Evolutionary conservation across 2,888 invertebrate species (phyloP).

Genomic region (Agrenia bidenticulata): DNA sequence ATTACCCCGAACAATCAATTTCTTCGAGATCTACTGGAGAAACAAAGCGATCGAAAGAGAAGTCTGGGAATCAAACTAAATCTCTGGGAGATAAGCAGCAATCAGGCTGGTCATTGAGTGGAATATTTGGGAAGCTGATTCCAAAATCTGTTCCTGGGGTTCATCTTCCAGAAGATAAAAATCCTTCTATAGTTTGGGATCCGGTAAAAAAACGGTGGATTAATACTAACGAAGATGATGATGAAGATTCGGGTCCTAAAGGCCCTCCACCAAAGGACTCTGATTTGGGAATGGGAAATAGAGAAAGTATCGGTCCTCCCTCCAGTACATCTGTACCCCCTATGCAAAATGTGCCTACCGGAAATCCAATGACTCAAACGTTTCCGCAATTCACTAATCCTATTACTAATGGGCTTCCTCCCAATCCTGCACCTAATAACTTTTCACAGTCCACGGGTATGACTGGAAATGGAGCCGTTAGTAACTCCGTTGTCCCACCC

Average conservation of each 20-base stretch:
- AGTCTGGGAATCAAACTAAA: not conserved
- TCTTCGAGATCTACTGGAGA: not conserved
- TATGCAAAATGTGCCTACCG: slow-evolving; percentile 19
- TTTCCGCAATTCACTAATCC: slow-evolving; percentile 8
- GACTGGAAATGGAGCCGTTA: too few species aligned
- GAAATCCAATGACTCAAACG: slow-evolving; percentile 16
- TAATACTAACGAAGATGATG: slow-evolving; percentile 73
- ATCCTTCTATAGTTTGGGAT: slow-evolving; percentile 93
- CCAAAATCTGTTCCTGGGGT: slow-evolving; percentile 85
- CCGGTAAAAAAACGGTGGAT: slow-evolving; percentile 81
- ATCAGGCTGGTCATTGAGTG: slow-evolving; percentile 50
- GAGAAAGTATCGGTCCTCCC: slow-evolving; percentile 2
- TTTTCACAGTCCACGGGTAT: too few species aligned
- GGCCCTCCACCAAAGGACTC: slow-evolving; percentile 72
- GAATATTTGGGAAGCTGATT: slow-evolving; percentile 77
- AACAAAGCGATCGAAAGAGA: not conserved
- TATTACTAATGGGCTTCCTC: not conserved
- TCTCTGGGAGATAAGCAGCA: slow-evolving; percentile 51
- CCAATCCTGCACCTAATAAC: not conserved
- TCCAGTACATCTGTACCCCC: not conserved
- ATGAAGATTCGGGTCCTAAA: slow-evolving; percentile 60
- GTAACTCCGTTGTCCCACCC: not conserved
- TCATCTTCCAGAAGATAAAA: slow-evolving; percentile 92
- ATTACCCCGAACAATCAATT: too few species aligned
- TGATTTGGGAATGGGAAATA: slow-evolving; percentile 55